phyloP scores from a whole-genome alignment of 1,140 invertebrate species.

The Bombyx mori region DNA sequence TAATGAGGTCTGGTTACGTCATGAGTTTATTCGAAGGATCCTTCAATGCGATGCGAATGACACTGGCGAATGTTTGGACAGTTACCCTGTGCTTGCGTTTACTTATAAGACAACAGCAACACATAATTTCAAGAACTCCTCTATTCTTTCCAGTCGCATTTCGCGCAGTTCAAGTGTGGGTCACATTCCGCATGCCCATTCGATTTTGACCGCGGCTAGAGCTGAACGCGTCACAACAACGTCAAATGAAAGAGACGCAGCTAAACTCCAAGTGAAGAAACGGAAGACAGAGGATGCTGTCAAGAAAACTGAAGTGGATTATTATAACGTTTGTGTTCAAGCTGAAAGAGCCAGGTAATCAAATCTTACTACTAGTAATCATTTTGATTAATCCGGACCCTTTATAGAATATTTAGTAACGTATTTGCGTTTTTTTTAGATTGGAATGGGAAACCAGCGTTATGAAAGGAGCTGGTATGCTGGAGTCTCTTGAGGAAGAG shows the following conservation, averaged over 20 bases:
- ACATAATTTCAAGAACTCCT: conserved; percentile 14
- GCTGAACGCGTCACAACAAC: conserved; percentile 38
- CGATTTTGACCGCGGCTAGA: conserved; percentile 52
- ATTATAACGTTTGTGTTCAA: conserved; percentile 91
- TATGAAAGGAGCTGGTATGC: conserved; percentile 81
- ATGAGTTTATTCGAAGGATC: conserved; percentile 43
- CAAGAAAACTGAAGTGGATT: conserved; percentile 92
- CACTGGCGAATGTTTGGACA: conserved; percentile 14
- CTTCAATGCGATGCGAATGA: conserved; percentile 46
- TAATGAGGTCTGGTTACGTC: background rate
- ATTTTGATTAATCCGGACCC: too few species aligned
- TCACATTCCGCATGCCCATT: conserved; percentile 61
- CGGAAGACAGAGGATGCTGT: conserved; percentile 92
- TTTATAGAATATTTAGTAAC: background rate
- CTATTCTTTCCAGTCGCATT: conserved; percentile 43
- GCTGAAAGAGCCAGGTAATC: conserved; percentile 85
- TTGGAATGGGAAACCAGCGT: conserved; percentile 94
- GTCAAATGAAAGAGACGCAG: conserved; percentile 68
- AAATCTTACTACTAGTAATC: too few species aligned
- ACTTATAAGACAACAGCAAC: conserved; percentile 1
- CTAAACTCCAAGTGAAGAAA: conserved; percentile 88
- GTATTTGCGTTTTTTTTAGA: conserved; percentile 50
- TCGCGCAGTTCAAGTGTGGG: conserved; percentile 61
- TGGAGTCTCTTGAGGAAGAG: conserved; percentile 92
- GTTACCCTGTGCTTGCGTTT: conserved; percentile 14